These are phyloP conservation scores for Clarias macrocephalus DNA, from an alignment of 2,113 vertebrate genomes.

Conservation along the genomic window DNA sequence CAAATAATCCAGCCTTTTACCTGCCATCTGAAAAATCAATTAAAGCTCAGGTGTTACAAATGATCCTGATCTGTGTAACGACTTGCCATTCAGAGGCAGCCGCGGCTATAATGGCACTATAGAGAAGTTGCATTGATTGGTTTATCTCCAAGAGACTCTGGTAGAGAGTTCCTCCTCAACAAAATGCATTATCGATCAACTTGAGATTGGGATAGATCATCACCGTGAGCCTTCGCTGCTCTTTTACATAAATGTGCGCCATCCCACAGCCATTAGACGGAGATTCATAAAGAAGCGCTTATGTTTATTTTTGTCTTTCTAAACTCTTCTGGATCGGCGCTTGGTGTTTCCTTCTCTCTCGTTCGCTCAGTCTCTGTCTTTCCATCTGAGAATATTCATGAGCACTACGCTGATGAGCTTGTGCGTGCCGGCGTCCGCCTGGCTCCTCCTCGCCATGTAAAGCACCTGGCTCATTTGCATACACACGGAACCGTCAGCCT, in stretches of 20 bases:
- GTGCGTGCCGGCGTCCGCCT: constrained; percentile 65
- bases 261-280: constrained; percentile 46
- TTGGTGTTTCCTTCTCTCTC: neutral
- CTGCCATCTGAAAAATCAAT: constrained; percentile 49
- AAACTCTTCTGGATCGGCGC: constrained; percentile 25
- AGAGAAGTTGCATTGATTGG: constrained; percentile 45
- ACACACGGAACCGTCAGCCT: constrained; percentile 64
- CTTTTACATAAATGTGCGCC: constrained; percentile 52
- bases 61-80: constrained; percentile 48
- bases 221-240: constrained; percentile 31
- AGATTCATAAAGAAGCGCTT: constrained; percentile 45
- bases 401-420: constrained; percentile 70
- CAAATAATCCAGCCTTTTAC: constrained; percentile 37
- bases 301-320: constrained; percentile 30
- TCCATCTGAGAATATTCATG: constrained; percentile 70
- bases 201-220: constrained; percentile 47
- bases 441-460: constrained; percentile 77
- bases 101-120: constrained; percentile 42
- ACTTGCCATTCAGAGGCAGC: constrained; percentile 45
- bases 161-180: constrained; percentile 48
- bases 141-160: constrained; percentile 50
- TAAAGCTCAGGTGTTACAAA: constrained; percentile 52
- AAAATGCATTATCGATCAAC: constrained; percentile 53
- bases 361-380: neutral
- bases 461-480: constrained; percentile 73